Percentiles rank a stretch among this genome's conserved stretches.
Evolutionary conservation across 2,888 invertebrate genomes (phyloP).

Genomic region (Acleris holmiana): DNA sequence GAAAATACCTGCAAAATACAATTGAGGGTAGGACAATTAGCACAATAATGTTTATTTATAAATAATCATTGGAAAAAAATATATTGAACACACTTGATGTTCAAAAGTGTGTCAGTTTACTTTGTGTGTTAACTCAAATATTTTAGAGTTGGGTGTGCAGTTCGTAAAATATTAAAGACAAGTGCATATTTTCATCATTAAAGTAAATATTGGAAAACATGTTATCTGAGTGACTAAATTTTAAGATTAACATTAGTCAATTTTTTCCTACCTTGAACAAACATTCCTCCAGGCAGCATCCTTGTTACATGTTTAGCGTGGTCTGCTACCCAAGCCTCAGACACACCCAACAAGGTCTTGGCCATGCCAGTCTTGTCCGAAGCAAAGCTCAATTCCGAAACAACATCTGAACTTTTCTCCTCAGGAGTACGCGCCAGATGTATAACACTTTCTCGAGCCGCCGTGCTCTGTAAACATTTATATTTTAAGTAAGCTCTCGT

Average conservation of each 20-base stretch:
- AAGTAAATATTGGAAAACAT: too few species aligned
- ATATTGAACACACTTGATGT: too few species aligned
- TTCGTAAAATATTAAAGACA: too few species aligned
- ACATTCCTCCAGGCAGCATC: slow-evolving; percentile 96
- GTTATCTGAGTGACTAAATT: too few species aligned
- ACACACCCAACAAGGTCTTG: slow-evolving; percentile 82
- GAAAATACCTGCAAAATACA: slow-evolving; percentile 86
- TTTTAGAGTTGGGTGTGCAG: too few species aligned
- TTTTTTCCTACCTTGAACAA: slow-evolving; percentile 87
- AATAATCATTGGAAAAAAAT: too few species aligned
- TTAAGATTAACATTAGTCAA: neutral
- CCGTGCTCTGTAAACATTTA: slow-evolving; percentile 79
- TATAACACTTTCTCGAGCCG: slow-evolving; percentile 89
- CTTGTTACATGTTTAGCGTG: slow-evolving; percentile 94
- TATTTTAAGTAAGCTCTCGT: slow-evolving; percentile 37
- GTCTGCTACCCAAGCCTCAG: slow-evolving; percentile 89
- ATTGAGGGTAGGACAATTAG: neutral
- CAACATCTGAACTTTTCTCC: slow-evolving; percentile 66
- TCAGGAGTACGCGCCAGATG: slow-evolving; percentile 92
- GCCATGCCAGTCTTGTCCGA: slow-evolving; percentile 66
- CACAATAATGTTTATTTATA: neutral
- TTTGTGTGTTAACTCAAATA: too few species aligned
- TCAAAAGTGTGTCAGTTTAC: too few species aligned
- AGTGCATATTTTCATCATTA: too few species aligned
- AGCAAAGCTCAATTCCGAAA: slow-evolving; percentile 62